Percentiles rank a stretch among this genome's conserved stretches.
These are phyloP conservation scores for Delia radicum DNA, from an alignment of 1,140 invertebrate genomes.

Conservation along the genomic window DNA sequence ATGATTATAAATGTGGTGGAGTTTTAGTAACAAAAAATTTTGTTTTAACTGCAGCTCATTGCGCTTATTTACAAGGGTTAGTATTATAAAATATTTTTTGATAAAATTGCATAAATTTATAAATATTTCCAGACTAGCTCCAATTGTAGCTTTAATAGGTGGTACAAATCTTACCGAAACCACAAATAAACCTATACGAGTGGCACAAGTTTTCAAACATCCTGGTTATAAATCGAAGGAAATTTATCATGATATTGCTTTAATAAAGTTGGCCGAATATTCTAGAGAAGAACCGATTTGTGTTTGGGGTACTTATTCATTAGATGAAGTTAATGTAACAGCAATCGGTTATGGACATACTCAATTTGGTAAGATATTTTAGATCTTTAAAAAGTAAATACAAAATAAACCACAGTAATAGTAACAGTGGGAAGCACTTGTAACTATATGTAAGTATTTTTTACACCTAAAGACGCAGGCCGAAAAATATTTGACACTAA, in stretches of 20 bases:
- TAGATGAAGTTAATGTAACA: slow-evolving; percentile 25
- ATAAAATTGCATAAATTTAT: background rate
- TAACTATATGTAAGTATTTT: too few species aligned
- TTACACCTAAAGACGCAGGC: too few species aligned
- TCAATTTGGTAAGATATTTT: slow-evolving; percentile 22
- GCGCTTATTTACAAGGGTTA: slow-evolving; percentile 35
- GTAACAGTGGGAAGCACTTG: too few species aligned
- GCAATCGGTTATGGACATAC: slow-evolving; percentile 32
- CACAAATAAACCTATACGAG: slow-evolving; percentile 34
- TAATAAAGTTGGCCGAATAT: slow-evolving; percentile 46
- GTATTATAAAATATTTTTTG: background rate
- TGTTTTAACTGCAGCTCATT: slow-evolving; percentile 61
- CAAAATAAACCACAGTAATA: too few species aligned
- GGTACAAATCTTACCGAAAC: slow-evolving; percentile 21
- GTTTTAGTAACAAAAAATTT: slow-evolving; percentile 37
- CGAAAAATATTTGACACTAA: too few species aligned
- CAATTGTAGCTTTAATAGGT: slow-evolving; percentile 22
- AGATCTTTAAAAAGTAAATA: too few species aligned
- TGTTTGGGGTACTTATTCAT: background rate
- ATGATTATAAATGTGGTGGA: slow-evolving; percentile 29
- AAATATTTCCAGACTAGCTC: slow-evolving; percentile 22
- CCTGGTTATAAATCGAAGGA: slow-evolving; percentile 55
- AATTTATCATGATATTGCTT: slow-evolving; percentile 59
- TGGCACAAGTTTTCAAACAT: slow-evolving; percentile 56
- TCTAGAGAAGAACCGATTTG: background rate